Conservation (phyloP, 2,888 invertebrate genomes). For the Entomobrya proxima region DNA sequence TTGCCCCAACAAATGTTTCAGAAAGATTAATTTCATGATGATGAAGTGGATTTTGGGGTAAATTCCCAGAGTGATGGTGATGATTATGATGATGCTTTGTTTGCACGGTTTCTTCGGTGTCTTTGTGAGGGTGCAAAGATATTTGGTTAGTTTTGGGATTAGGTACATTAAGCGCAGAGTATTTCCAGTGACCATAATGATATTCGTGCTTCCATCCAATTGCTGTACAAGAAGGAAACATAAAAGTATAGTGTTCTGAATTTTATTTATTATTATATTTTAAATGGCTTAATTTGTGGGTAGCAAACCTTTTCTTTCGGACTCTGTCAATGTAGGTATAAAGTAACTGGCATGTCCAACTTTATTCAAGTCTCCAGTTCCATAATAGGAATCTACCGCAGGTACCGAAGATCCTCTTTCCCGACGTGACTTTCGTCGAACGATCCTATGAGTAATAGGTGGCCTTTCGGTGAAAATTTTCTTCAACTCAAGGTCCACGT, state of each 20-base stretch:
- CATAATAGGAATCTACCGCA: constrained; percentile 70
- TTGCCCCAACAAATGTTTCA: not conserved
- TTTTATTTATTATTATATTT: not conserved
- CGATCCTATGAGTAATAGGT: constrained; percentile 68
- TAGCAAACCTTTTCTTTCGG: constrained; percentile 63
- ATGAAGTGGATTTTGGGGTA: constrained; percentile 36
- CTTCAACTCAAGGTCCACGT: constrained; percentile 69
- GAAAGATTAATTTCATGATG: constrained; percentile 37
- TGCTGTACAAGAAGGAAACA: constrained; percentile 11
- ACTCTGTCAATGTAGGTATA: constrained; percentile 66
- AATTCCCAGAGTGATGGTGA: not conserved
- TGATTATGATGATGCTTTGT: not conserved
- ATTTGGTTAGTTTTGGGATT: constrained; percentile 41
- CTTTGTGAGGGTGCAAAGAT: constrained; percentile 50
- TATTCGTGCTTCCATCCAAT: constrained; percentile 70
- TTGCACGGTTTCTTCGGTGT: not conserved
- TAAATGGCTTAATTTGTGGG: not conserved
- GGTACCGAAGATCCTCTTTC: constrained; percentile 72
- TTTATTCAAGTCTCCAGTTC: constrained; percentile 66
- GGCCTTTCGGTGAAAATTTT: constrained; percentile 67
- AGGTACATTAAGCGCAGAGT: constrained; percentile 44
- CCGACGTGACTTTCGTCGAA: constrained; percentile 56
- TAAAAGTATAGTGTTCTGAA: not conserved
- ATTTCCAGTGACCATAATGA: constrained; percentile 70
- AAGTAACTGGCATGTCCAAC: constrained; percentile 73